phyloP scores from a whole-genome alignment of 2,113 vertebrate genomes.

The Centropus bengalensis region DNA sequence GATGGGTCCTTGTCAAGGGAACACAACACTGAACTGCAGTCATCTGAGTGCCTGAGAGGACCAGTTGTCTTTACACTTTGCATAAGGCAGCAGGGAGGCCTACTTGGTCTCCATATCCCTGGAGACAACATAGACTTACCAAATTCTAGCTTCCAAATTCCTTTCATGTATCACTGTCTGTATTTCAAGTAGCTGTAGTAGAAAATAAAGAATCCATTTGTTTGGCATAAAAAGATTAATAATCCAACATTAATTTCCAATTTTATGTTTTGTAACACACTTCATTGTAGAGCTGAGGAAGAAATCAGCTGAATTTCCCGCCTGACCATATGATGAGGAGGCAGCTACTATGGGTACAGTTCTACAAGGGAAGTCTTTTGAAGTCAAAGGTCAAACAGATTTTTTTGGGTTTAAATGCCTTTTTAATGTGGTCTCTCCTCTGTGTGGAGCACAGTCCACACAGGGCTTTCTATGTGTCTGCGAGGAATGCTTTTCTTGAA shows the following conservation, averaged over 20 bases:
- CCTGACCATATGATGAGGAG: constrained; percentile 45
- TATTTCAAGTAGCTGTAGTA: not conserved
- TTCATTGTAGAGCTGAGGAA: constrained; percentile 13
- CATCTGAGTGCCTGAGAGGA: not conserved
- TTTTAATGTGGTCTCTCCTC: constrained; percentile 66
- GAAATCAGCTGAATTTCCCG: constrained; percentile 57
- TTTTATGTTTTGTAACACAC: not conserved
- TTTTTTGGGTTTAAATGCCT: constrained; percentile 11
- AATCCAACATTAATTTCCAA: not conserved
- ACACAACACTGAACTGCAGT: not conserved
- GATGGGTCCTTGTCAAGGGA: not conserved
- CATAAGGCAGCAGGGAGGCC: not conserved
- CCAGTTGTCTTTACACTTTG: not conserved
- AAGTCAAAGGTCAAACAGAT: constrained; percentile 46
- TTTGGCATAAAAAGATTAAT: not conserved
- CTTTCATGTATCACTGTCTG: not conserved
- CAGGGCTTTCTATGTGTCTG: constrained; percentile 21
- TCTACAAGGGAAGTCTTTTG: constrained; percentile 17
- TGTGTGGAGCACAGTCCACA: not conserved
- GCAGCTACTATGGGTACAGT: not conserved
- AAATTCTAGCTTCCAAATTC: not conserved
- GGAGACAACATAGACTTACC: not conserved
- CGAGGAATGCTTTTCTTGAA: constrained; percentile 12
- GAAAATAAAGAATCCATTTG: constrained; percentile 13
- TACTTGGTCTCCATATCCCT: not conserved